phyloP scores from a whole-genome alignment of 2,888 invertebrate genomes.

The Trichopoda pennipes region DNA sequence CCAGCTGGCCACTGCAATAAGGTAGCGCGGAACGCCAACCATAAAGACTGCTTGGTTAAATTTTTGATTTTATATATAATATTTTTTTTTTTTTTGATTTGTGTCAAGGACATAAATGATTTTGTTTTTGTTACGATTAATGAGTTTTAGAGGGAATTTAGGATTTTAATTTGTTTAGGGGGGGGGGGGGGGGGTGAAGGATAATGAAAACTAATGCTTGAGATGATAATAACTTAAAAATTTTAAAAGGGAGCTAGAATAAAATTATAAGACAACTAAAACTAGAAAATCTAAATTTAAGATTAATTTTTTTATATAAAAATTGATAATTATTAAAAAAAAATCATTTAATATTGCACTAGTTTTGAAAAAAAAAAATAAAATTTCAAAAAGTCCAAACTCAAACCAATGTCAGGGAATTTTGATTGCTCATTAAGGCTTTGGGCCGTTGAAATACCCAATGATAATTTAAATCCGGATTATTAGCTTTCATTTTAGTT shows the following conservation, averaged over 20 bases:
- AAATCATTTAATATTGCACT: conserved; percentile 67
- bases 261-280: conserved; percentile 29
- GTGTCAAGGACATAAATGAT: conserved; percentile 67
- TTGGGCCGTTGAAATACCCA: conserved; percentile 79
- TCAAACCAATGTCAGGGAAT: conserved; percentile 76
- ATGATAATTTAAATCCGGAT: conserved; percentile 76
- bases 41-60: conserved; percentile 89
- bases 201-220: conserved; percentile 31
- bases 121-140: conserved; percentile 64
- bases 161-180: conserved; percentile 7
- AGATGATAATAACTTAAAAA: conserved; percentile 22
- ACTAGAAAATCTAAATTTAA: conserved; percentile 1
- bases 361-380: conserved; percentile 44
- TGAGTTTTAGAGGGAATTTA: conserved; percentile 33
- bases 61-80: no score
- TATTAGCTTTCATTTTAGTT: conserved; percentile 66
- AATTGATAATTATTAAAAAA: neutral
- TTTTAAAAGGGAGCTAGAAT: neutral
- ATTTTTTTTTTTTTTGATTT: conserved; percentile 63
- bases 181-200: neutral
- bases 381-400: conserved; percentile 32
- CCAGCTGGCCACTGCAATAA: conserved; percentile 92
- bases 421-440: conserved; percentile 77
- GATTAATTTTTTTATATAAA: neutral
- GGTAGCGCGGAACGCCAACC: conserved; percentile 98